phyloP scores from a whole-genome alignment of 2,113 vertebrate species.

The Gracilinanus agilis region DNA sequence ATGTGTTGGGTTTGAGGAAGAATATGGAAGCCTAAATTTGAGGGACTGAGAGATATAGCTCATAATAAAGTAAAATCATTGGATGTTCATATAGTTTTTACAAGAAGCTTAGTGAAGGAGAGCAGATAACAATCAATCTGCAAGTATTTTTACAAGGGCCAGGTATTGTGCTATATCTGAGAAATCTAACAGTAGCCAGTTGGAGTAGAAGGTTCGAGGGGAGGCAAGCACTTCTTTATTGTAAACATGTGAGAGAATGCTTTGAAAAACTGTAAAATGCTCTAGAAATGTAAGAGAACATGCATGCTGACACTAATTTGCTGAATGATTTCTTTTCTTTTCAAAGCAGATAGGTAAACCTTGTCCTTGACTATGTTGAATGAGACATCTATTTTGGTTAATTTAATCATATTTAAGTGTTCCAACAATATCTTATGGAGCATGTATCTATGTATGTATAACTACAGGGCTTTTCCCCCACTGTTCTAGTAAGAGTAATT shows the following conservation, averaged over 20 bases:
- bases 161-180: neutral
- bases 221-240: neutral
- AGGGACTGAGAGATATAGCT: neutral
- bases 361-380: conserved; percentile 29
- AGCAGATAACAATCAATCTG: neutral
- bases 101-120: neutral
- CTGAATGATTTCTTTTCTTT: neutral
- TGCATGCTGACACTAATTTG: neutral
- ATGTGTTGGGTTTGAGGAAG: neutral
- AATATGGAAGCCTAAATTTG: neutral
- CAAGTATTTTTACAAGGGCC: neutral
- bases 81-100: neutral
- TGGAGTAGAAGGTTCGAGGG: neutral
- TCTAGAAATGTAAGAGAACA: neutral
- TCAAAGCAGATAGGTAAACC: conserved; percentile 2
- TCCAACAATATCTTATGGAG: neutral
- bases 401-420: conserved; percentile 17
- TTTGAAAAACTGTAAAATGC: neutral
- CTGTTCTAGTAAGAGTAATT: neutral
- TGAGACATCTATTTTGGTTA: conserved; percentile 36
- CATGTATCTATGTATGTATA: neutral
- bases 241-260: neutral
- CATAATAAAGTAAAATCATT: neutral
- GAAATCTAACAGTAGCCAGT: neutral
- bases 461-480: neutral